Base-by-base conservation (phyloP, 2,113 vertebrate species). In the Microcebus jonahi region DNA sequence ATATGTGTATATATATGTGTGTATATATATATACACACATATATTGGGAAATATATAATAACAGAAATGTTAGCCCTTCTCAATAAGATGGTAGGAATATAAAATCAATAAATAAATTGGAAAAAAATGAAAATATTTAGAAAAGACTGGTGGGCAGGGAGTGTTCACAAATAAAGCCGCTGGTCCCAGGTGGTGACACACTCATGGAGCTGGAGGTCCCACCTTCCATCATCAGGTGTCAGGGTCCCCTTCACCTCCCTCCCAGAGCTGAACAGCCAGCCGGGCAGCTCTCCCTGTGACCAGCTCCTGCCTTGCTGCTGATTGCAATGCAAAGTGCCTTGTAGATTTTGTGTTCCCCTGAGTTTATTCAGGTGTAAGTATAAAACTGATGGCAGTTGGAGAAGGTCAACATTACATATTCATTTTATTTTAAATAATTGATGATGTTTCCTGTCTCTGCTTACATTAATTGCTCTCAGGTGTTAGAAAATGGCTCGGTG, bases 371-470 rank as follows among this genome's bases (percentile, higher is more conserved):
- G 97, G 93, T 98, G 94, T 70, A 97, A 88, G 80, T 93, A 97
- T 88, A 96, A 98, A 98, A 96, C 88, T 92, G 96, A 94, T 83
- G 95, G 97, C 97, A 97, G 94, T 89, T 97, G 94, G 96, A 98
- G 97, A 98, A 98, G 97, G 97, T 98, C 98, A 98, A 25, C 95
- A 96, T 98, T 98, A 97, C 97, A 97, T 98, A 98, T 98, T 98
- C 96, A 98, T 98, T 98, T 98, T 98, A 97, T 95, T 98, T 98
- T 99, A 98, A 98, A 99, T 99, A 98, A 98, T 98, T 98, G 92
- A 98, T 98, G 86, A 97, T 96, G 96, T 97, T 98, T 98, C 98
- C 97, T 98, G 93, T 97, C 97, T 98, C 97, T 97, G 96, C 97
- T 97, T 97, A 98, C 94, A 97, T 98, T 98, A 98, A 98, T 99